Conservation (phyloP, 2,113 vertebrate species). For the Porphyrio hochstetteri region DNA sequence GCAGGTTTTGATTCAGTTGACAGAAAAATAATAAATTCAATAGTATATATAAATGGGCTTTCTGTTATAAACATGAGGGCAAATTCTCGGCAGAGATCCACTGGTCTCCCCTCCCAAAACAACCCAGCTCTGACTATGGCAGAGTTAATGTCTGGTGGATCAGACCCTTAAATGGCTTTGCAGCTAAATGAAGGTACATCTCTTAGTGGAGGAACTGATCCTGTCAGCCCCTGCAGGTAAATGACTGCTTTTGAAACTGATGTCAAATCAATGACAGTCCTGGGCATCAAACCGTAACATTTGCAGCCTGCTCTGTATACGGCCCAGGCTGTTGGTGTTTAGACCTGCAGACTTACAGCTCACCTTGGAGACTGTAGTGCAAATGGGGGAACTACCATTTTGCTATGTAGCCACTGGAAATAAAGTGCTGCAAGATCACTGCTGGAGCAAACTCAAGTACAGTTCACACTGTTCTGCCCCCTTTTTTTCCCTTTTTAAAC, state of each 20-base stretch:
- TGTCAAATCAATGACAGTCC: neutral
- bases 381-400: neutral
- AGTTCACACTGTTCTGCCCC: neutral
- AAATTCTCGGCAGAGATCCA: neutral
- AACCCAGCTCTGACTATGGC: neutral
- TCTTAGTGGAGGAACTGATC: neutral
- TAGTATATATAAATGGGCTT: neutral
- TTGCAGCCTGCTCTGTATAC: neutral
- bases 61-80: neutral
- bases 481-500: neutral
- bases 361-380: neutral
- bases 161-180: neutral
- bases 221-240: neutral
- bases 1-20: neutral
- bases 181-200: neutral
- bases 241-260: neutral
- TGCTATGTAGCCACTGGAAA: neutral
- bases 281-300: neutral
- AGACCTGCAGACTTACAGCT: neutral
- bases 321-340: neutral
- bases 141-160: neutral
- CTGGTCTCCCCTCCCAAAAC: neutral
- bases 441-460: neutral
- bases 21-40: neutral
- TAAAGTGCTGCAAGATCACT: neutral